A percentile compares a stretch with the other conserved stretches of the same genome.
phyloP scores from a whole-genome alignment of 2,113 vertebrate genomes.

The zebrafish (Danio rerio) region GRCz12tu NC_133184.1:27746001-27746500 shows the following conservation, averaged over 20 bases:
- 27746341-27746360: conserved; percentile 4
- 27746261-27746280: not conserved
- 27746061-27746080: no score
- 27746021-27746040: no score
- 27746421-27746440: conserved; percentile 71
- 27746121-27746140: no score
- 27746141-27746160: not conserved
- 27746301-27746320: conserved; percentile 16
- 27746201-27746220: not conserved
- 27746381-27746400: conserved; percentile 41
- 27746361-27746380: conserved; percentile 61
- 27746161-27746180: not conserved
- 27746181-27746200: not conserved
- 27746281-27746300: conserved; percentile 29
- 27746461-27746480: conserved; percentile 60
- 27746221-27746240: not conserved
- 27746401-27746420: conserved; percentile 75
- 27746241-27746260: not conserved
- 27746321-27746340: conserved; percentile 5
- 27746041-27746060: no score
- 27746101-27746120: no score
- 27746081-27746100: no score
- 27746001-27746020: no score
- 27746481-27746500: not conserved
- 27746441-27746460: conserved; percentile 57